A percentile compares a stretch with the other conserved stretches of the same genome.
These are phyloP conservation scores for Sisor rabdophorus DNA, from an alignment of 2,113 vertebrate genomes.

Conservation along the genomic window DNA sequence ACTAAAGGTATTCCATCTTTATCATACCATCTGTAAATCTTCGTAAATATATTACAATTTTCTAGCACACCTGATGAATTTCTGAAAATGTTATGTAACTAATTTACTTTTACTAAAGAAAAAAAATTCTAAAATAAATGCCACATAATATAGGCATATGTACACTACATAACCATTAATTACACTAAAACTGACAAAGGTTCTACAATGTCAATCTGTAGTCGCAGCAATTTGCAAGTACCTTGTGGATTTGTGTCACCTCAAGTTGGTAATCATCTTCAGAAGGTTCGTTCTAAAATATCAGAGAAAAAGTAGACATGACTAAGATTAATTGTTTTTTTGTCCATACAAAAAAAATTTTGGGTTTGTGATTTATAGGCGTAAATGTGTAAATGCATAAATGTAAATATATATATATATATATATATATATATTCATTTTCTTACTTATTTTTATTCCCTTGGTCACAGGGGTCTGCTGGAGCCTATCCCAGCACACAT, in stretches of 20 bases:
- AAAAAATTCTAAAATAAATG: background rate
- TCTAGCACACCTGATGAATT: background rate
- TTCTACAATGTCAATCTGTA: background rate
- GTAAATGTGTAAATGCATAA: too few species aligned
- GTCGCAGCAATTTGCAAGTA: conserved; percentile 25
- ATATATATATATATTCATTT: too few species aligned
- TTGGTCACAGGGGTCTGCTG: too few species aligned
- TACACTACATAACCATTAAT: background rate
- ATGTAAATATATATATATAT: too few species aligned
- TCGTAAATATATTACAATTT: background rate
- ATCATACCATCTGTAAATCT: too few species aligned
- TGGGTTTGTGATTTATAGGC: background rate
- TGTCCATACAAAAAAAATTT: background rate
- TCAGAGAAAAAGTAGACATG: background rate
- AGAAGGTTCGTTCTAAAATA: conserved; percentile 60
- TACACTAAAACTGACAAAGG: background rate
- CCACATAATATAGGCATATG: background rate
- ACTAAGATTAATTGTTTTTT: background rate
- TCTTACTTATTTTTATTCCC: too few species aligned
- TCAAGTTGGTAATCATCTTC: conserved; percentile 65
- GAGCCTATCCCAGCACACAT: too few species aligned
- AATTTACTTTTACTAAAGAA: background rate
- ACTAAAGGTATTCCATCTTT: background rate
- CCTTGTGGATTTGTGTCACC: conserved; percentile 67
- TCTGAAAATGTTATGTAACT: background rate